These are phyloP conservation scores for Prolemur simus DNA, from an alignment of 2,113 vertebrate genomes.

Conservation along the genomic window DNA sequence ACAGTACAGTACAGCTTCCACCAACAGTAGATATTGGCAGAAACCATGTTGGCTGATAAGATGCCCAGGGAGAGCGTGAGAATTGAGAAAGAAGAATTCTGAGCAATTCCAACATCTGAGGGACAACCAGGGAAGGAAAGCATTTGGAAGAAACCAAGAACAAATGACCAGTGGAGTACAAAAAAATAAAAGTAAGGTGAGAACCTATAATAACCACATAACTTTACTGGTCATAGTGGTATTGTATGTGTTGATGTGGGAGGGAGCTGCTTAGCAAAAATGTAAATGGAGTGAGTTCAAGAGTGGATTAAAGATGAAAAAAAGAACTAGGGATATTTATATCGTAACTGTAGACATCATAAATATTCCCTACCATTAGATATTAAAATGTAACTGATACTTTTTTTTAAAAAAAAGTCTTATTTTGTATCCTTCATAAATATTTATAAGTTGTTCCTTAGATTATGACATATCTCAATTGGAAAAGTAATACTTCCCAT, in stretches of 20 bases:
- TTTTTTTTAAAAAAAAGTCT: neutral
- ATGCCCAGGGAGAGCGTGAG: neutral
- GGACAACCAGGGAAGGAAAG: neutral
- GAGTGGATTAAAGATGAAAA: neutral
- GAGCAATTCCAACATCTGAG: neutral
- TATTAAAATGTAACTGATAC: neutral
- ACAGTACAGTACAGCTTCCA: neutral
- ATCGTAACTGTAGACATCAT: neutral
- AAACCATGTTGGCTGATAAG: neutral
- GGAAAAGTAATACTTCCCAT: neutral
- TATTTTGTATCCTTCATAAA: neutral
- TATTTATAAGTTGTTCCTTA: neutral
- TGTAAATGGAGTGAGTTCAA: neutral
- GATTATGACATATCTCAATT: neutral
- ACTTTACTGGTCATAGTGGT: neutral
- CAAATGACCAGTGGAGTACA: neutral
- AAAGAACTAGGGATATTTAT: neutral
- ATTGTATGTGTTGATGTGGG: neutral
- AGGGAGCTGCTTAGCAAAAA: neutral
- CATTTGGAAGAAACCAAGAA: conserved; percentile 30
- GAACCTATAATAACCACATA: neutral
- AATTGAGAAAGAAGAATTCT: neutral
- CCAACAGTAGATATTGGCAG: neutral
- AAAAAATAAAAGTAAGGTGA: neutral
- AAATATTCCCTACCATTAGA: neutral